Evolutionary conservation across 2,797 vertebrate species (phyloP).

Genomic region (Muscicapa striata): DNA sequence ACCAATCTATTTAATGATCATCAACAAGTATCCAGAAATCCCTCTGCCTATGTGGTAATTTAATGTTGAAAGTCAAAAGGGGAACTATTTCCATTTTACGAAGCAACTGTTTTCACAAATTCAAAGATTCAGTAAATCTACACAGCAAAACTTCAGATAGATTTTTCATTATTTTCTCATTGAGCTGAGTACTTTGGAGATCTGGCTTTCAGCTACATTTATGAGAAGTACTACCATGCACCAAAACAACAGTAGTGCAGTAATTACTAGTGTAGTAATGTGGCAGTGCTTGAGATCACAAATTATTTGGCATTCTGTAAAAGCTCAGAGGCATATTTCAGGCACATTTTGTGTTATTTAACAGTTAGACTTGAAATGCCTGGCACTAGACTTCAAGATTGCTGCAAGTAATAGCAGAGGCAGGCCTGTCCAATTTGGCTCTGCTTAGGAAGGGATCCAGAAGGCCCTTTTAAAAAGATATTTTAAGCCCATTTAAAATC

Average conservation of each 20-base stretch:
- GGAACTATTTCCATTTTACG: background rate
- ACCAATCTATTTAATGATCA: background rate
- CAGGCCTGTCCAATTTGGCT: background rate
- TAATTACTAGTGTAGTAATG: background rate
- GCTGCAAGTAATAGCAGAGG: background rate
- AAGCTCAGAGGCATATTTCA: background rate
- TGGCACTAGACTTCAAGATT: background rate
- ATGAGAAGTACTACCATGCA: background rate
- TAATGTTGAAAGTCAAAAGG: background rate
- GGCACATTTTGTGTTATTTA: background rate
- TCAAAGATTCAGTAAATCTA: background rate
- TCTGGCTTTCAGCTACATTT: background rate
- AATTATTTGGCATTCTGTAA: background rate
- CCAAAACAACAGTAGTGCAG: background rate
- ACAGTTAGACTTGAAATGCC: background rate
- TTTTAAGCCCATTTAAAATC: constrained; percentile 27
- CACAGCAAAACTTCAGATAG: background rate
- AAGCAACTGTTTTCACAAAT: background rate
- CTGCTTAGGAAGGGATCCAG: background rate
- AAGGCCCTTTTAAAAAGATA: background rate
- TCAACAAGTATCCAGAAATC: background rate
- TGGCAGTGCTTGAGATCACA: background rate
- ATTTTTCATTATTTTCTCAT: background rate
- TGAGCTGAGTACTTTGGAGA: background rate
- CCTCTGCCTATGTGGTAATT: background rate